These are phyloP conservation scores for Sminthopsis crassicaudata DNA, from an alignment of 2,113 vertebrate species.

Conservation along the genomic window DNA sequence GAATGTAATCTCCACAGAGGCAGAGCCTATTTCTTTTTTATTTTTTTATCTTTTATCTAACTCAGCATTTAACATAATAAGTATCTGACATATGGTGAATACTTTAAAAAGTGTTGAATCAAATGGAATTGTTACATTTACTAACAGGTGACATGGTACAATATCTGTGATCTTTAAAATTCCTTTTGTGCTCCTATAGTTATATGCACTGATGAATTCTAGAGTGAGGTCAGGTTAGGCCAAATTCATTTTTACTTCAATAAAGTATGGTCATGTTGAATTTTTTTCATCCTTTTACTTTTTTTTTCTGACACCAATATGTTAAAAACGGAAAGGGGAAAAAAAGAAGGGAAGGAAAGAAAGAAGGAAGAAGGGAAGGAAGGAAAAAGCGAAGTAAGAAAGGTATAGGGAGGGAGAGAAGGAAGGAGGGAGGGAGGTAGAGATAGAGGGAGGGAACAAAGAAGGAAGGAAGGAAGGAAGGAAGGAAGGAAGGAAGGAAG, in stretches of 20 bases:
- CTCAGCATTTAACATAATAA: not conserved
- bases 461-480: not conserved
- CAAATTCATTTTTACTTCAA: too few species aligned
- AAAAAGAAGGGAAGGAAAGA: not conserved
- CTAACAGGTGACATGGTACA: too few species aligned
- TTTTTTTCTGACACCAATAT: not conserved
- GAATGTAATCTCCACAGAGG: not conserved
- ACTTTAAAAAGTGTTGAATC: not conserved
- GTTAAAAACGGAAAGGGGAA: not conserved
- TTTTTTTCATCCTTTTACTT: not conserved
- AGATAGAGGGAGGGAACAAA: not conserved
- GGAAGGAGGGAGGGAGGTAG: too few species aligned
- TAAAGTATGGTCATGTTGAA: not conserved
- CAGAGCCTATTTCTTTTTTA: not conserved
- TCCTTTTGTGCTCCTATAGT: not conserved
- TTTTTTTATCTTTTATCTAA: not conserved
- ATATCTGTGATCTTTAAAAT: not conserved
- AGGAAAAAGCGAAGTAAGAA: not conserved
- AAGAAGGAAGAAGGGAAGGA: too few species aligned
- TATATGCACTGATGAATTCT: not conserved
- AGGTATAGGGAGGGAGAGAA: not conserved
- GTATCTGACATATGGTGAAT: not conserved
- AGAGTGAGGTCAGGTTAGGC: not conserved
- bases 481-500: too few species aligned
- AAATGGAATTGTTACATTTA: not conserved